Conservation (phyloP, 2,797 vertebrate species). For the Antrozous pallidus region DNA sequence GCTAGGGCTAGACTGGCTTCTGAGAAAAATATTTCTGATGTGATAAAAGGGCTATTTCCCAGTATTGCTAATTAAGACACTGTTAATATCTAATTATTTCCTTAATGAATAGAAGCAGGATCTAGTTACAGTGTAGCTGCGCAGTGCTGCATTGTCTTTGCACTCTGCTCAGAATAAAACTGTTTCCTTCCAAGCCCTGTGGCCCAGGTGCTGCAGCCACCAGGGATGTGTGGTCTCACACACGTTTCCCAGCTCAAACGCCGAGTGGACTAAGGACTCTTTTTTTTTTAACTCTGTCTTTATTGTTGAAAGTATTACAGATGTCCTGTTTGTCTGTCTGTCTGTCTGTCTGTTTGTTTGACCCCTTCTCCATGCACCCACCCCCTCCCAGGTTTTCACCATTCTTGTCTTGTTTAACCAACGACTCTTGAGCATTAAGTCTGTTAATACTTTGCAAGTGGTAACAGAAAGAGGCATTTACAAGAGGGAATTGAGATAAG, state of each 20-base stretch:
- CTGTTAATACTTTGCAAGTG: conserved; percentile 81
- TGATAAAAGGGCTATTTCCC: conserved; percentile 81
- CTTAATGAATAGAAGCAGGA: conserved; percentile 28
- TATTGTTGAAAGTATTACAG: too few species aligned
- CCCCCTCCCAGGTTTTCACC: too few species aligned
- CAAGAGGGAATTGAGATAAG: conserved; percentile 92
- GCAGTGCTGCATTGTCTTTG: conserved; percentile 89
- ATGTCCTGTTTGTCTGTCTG: too few species aligned
- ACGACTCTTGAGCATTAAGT: neutral
- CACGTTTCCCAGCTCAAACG: conserved; percentile 47
- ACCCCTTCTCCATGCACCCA: too few species aligned
- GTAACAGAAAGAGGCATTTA: conserved; percentile 93
- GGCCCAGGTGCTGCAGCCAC: conserved; percentile 72
- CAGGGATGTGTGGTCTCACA: conserved; percentile 91
- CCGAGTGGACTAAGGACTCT: too few species aligned
- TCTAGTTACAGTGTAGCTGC: conserved; percentile 86
- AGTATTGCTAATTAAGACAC: neutral
- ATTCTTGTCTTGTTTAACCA: neutral
- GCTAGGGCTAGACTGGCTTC: conserved; percentile 85
- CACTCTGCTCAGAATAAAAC: conserved; percentile 90
- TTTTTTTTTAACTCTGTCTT: too few species aligned
- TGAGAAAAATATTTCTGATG: conserved; percentile 92
- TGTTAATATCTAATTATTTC: neutral
- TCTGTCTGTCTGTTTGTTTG: too few species aligned
- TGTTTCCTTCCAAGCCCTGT: conserved; percentile 89